These are phyloP conservation scores for Ciconia boyciana DNA, from an alignment of 2,113 vertebrate genomes.

Conservation along the genomic window DNA sequence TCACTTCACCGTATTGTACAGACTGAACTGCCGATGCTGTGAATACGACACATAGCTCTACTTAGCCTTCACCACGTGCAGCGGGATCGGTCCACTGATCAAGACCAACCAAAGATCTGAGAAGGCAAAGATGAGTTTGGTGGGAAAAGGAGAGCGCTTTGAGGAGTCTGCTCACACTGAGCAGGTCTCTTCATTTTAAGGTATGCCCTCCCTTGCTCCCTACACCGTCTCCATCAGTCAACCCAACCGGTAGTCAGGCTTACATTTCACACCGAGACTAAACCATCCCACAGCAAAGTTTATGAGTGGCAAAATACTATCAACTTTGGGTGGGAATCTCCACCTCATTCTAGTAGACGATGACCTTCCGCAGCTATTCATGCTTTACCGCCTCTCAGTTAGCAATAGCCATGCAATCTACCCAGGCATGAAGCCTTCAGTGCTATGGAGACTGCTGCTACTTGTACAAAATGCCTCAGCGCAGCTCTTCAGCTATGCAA, in stretches of 20 bases:
- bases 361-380: neutral
- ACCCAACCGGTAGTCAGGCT: neutral
- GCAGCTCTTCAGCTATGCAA: neutral
- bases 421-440: neutral
- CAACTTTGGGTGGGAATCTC: neutral
- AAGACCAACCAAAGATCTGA: neutral
- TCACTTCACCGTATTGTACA: neutral
- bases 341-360: neutral
- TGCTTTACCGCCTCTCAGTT: neutral
- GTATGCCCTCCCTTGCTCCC: neutral
- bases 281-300: neutral
- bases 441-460: neutral
- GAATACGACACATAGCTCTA: fast-evolving
- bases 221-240: neutral
- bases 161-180: neutral
- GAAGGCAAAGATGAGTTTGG: neutral
- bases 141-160: neutral
- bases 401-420: neutral
- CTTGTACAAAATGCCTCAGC: neutral
- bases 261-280: neutral
- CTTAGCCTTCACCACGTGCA: fast-evolving
- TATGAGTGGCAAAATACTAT: neutral
- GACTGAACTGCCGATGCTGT: neutral
- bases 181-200: neutral
- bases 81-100: neutral